A percentile compares a stretch with the other conserved stretches of the same genome.
Conservation (phyloP, 1,140 invertebrate species). For the Drosophila takahashii region DNA sequence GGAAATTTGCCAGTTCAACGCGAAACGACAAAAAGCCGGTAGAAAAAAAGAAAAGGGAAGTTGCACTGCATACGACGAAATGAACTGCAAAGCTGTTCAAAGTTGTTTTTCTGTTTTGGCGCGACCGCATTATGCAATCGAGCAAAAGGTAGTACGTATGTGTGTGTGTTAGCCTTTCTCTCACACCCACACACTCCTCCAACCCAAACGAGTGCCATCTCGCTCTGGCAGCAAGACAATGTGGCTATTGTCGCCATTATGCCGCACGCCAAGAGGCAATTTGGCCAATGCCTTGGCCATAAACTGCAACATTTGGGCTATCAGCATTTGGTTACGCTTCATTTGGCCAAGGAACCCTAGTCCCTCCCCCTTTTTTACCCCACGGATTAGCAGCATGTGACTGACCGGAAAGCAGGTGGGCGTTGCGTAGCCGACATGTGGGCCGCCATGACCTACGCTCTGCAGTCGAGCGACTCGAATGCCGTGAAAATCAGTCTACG, state of each 20-base stretch:
- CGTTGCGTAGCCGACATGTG: constrained; percentile 16
- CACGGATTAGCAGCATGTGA: constrained; percentile 13
- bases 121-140: constrained; percentile 71
- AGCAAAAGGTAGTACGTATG: constrained; percentile 10
- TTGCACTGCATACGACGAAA: constrained; percentile 49
- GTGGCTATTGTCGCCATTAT: constrained; percentile 63
- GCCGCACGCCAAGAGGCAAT: constrained; percentile 69
- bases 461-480: constrained; percentile 11
- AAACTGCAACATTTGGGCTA: constrained; percentile 77
- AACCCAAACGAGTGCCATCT: neutral
- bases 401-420: constrained; percentile 47
- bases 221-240: constrained; percentile 46
- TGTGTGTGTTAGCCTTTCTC: neutral
- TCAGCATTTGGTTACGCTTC: constrained; percentile 78
- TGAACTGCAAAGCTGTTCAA: constrained; percentile 70
- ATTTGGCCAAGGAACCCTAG: constrained; percentile 59
- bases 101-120: constrained; percentile 55
- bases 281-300: constrained; percentile 66
- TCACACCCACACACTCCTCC: neutral
- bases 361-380: neutral
- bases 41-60: constrained; percentile 26
- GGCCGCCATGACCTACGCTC: constrained; percentile 34
- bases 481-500: constrained; percentile 1
- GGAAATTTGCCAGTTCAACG: constrained; percentile 70
- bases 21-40: constrained; percentile 54